These are phyloP conservation scores for Oreochromis aureus DNA, from an alignment of 2,113 vertebrate genomes.

Conservation along the genomic window DNA sequence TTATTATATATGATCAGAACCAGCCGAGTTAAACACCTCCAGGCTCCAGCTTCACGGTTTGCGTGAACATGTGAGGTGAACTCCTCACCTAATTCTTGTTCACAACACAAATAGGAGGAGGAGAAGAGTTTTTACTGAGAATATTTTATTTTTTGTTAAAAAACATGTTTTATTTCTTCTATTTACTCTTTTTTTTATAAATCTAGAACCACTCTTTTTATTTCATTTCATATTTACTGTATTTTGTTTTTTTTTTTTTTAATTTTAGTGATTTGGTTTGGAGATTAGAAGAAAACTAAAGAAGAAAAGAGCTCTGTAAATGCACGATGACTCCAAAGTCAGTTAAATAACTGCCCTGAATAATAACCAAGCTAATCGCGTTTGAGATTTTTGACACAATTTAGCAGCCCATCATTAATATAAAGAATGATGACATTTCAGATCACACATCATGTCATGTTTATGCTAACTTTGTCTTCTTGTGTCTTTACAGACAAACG, in stretches of 20 bases:
- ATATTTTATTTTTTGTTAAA: not conserved
- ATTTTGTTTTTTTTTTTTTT: not conserved
- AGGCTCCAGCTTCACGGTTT: not conserved
- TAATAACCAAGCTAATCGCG: not conserved
- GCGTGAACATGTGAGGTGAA: not conserved
- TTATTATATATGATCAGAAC: not conserved
- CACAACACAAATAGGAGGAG: not conserved
- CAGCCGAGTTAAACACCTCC: not conserved
- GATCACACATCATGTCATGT: not conserved
- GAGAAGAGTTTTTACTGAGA: not conserved
- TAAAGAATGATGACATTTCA: not conserved
- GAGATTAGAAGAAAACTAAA: not conserved
- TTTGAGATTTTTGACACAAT: not conserved
- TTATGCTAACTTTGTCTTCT: not conserved
- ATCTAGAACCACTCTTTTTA: not conserved
- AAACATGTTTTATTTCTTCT: not conserved
- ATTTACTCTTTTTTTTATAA: not conserved
- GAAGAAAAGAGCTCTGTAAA: not conserved
- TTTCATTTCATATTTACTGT: not conserved
- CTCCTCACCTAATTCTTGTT: not conserved
- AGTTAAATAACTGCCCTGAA: not conserved
- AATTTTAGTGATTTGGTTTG: not conserved
- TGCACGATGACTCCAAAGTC: not conserved
- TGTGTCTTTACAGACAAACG: constrained; percentile 83
- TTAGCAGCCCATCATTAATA: not conserved